A percentile compares a stretch with the other conserved stretches of the same genome.
Evolutionary conservation across 2,888 invertebrate genomes (phyloP).

Genomic region (Ernsta delagoae): DNA sequence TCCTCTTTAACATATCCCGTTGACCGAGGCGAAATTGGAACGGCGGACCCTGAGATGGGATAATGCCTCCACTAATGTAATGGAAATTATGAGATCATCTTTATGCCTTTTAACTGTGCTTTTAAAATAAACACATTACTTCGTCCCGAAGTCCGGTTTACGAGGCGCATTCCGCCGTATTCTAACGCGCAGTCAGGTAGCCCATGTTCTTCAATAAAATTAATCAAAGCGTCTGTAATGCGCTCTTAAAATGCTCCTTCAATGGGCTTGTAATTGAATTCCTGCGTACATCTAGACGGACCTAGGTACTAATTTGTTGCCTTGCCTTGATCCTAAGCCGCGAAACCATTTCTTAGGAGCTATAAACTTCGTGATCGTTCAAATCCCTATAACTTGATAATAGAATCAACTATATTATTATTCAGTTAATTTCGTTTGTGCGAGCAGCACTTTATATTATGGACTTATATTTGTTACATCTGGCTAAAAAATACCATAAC

Average conservation of each 20-base stretch:
- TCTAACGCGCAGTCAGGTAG: constrained; percentile 46
- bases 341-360: constrained; percentile 16
- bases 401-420: neutral
- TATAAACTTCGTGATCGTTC: constrained; percentile 9
- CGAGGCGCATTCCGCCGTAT: constrained; percentile 51
- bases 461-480: too few relatives aligned
- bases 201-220: constrained; percentile 56
- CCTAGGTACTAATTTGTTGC: constrained; percentile 29
- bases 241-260: constrained; percentile 39
- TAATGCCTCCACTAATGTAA: constrained; percentile 77
- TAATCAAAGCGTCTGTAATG: constrained; percentile 48
- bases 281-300: constrained; percentile 28
- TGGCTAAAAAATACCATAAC: too few relatives aligned
- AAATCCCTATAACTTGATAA: neutral
- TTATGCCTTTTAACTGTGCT: constrained; percentile 72
- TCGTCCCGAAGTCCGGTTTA: constrained; percentile 53
- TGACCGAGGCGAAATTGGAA: constrained; percentile 69
- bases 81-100: constrained; percentile 78
- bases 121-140: constrained; percentile 80
- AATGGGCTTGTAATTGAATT: constrained; percentile 37
- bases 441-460: neutral
- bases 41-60: constrained; percentile 60
- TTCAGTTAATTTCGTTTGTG: neutral
- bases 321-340: constrained; percentile 23
- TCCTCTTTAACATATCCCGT: constrained; percentile 83